phyloP scores from a whole-genome alignment of 2,113 vertebrate species.

The Pyxicephalus adspersus region DNA sequence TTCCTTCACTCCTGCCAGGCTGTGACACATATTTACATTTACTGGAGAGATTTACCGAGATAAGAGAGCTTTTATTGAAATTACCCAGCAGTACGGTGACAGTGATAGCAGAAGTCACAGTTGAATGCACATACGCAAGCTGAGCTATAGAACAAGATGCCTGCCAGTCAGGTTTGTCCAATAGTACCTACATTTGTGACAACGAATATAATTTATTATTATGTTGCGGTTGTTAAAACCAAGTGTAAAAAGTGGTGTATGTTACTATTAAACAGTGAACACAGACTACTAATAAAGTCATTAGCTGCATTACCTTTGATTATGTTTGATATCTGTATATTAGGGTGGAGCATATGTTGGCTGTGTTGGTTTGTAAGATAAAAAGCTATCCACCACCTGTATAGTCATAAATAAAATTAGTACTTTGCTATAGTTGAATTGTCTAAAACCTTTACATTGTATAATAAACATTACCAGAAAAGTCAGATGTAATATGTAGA shows the following conservation, averaged over 20 bases:
- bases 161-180: neutral
- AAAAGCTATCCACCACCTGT: too few relatives aligned
- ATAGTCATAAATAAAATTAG: too few relatives aligned
- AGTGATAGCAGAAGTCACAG: neutral
- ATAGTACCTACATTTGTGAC: neutral
- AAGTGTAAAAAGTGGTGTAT: too few relatives aligned
- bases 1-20: conserved; percentile 34
- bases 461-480: neutral
- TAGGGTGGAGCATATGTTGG: too few relatives aligned
- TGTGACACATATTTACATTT: conserved; percentile 55
- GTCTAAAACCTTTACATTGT: neutral
- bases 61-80: conserved; percentile 54
- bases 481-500: conserved; percentile 6
- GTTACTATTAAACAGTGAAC: too few relatives aligned
- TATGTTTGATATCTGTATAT: too few relatives aligned
- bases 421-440: neutral
- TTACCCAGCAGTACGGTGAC: conserved; percentile 55
- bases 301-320: too few relatives aligned
- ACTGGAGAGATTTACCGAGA: conserved; percentile 58
- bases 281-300: too few relatives aligned
- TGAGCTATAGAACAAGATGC: neutral
- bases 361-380: too few relatives aligned
- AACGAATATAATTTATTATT: neutral
- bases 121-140: neutral
- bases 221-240: too few relatives aligned